phyloP scores from a whole-genome alignment of 1,140 invertebrate species.

The Aethina tumida region DNA sequence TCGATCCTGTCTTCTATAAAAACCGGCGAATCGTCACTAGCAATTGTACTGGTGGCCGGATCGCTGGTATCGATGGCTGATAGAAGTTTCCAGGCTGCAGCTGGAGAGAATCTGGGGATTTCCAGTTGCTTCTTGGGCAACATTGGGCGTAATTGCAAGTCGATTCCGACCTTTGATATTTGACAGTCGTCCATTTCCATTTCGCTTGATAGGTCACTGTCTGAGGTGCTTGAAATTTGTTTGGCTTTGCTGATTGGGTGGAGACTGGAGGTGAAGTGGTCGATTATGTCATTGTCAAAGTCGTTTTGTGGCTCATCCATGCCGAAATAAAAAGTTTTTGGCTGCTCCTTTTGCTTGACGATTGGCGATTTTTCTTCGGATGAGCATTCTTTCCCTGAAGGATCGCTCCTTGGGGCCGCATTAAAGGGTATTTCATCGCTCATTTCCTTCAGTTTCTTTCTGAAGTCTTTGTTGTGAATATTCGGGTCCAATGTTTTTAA shows the following conservation, averaged over 20 bases:
- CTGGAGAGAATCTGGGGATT: slow-evolving; percentile 68
- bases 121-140: slow-evolving; percentile 65
- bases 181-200: slow-evolving; percentile 35
- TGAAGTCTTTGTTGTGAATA: slow-evolving; percentile 20
- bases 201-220: slow-evolving; percentile 43
- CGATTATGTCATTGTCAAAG: slow-evolving; percentile 10
- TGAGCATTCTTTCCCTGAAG: slow-evolving; percentile 49
- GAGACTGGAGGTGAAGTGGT: slow-evolving; percentile 14
- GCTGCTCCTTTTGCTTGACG: slow-evolving; percentile 34
- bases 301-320: slow-evolving; percentile 46
- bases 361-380: slow-evolving; percentile 41
- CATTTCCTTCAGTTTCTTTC: slow-evolving; percentile 17
- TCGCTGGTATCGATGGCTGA: slow-evolving; percentile 35
- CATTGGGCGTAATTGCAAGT: slow-evolving; percentile 61
- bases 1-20: slow-evolving; percentile 45
- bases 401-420: slow-evolving; percentile 9
- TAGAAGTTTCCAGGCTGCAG: slow-evolving; percentile 69
- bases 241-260: slow-evolving; percentile 12
- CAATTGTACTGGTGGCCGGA: slow-evolving; percentile 16
- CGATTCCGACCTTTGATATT: slow-evolving; percentile 46
- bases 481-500: slow-evolving; percentile 28
- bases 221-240: slow-evolving; percentile 37
- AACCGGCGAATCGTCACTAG: slow-evolving; percentile 27
- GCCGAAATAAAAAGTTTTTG: slow-evolving; percentile 69
- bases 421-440: slow-evolving; percentile 7